phyloP scores from a whole-genome alignment of 2,113 vertebrate species.

The Podarcis muralis region DNA sequence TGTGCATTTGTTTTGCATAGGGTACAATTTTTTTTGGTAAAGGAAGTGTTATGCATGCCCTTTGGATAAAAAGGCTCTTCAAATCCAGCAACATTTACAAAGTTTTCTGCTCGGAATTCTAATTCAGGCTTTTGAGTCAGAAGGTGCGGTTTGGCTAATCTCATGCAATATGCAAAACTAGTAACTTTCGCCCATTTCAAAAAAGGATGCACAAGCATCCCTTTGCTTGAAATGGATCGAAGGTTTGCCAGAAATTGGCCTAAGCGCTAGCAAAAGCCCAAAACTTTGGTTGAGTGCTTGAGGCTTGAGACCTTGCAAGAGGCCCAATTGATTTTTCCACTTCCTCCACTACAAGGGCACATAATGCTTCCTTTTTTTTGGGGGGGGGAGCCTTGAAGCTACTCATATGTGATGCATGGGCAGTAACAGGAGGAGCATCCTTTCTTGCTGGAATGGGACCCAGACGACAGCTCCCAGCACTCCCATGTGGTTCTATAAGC shows the following conservation, averaged over 20 bases:
- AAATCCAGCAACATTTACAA: not conserved
- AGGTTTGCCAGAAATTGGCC: not conserved
- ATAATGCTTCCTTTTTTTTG: not conserved
- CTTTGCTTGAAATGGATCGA: not conserved
- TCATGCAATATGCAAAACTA: not conserved
- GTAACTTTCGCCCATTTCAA: not conserved
- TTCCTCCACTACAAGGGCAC: not conserved
- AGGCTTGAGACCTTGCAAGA: not conserved
- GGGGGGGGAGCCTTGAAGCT: not conserved
- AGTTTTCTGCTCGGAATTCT: not conserved
- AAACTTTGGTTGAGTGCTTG: not conserved
- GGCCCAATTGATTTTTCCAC: not conserved
- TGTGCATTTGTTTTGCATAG: not conserved
- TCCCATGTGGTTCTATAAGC: not conserved
- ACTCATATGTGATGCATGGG: not conserved
- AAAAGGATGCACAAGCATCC: not conserved
- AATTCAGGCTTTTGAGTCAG: not conserved
- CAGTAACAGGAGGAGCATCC: not conserved
- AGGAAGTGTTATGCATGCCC: not conserved
- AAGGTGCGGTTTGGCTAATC: not conserved
- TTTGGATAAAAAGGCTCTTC: not conserved
- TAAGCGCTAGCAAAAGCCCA: not conserved
- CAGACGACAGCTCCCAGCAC: not conserved
- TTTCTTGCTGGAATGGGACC: not conserved
- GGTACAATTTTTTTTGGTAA: not conserved